These are phyloP conservation scores for Nothocercus julius DNA, from an alignment of 2,113 vertebrate genomes.

Conservation along the genomic window DNA sequence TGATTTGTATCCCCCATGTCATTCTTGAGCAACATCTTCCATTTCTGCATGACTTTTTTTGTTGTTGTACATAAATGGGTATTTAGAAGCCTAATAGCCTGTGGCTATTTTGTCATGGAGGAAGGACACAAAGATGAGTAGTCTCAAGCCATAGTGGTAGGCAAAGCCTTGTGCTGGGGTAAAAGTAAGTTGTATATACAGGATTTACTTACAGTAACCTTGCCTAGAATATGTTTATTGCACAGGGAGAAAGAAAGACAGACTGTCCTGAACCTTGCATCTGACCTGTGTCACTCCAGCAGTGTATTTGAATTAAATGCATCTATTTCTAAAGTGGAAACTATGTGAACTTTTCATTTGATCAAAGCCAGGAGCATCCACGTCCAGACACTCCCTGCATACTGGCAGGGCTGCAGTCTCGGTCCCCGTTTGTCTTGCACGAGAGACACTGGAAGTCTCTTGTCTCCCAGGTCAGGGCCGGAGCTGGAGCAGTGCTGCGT, in stretches of 20 bases:
- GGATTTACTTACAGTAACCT: background rate
- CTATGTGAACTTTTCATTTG: background rate
- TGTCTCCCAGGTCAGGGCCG: background rate
- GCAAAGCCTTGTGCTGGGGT: background rate
- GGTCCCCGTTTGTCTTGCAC: background rate
- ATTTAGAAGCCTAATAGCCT: background rate
- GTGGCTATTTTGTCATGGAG: background rate
- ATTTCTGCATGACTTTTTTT: background rate
- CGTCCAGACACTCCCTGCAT: background rate
- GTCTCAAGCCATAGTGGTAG: background rate
- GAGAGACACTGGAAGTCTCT: background rate
- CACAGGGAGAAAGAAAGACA: background rate
- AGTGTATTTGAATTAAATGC: background rate
- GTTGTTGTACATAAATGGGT: background rate
- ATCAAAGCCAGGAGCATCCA: background rate
- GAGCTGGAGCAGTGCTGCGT: background rate
- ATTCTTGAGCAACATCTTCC: background rate
- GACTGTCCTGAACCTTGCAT: background rate
- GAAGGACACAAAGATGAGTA: background rate
- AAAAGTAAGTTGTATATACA: background rate
- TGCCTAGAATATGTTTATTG: background rate
- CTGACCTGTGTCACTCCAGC: background rate
- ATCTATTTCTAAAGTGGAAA: background rate
- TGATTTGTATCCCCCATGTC: background rate
- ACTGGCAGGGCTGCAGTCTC: background rate